These are phyloP conservation scores for Glaucidium brasilianum DNA, from an alignment of 2,113 vertebrate genomes.

Conservation along the genomic window DNA sequence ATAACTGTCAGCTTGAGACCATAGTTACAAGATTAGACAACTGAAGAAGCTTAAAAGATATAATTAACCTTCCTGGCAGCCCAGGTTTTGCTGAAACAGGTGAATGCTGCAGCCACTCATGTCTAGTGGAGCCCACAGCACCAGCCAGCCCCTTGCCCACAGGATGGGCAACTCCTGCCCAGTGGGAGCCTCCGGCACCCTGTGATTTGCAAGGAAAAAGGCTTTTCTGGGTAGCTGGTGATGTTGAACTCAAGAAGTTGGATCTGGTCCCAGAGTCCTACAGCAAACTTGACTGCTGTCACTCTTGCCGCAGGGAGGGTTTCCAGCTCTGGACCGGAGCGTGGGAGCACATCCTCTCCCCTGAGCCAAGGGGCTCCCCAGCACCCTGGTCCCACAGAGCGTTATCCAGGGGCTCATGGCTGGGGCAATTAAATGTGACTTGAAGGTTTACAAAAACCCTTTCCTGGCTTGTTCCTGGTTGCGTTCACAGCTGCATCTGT, in stretches of 20 bases:
- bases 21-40: neutral
- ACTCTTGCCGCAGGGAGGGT: rapidly evolving
- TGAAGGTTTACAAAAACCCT: neutral
- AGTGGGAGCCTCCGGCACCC: neutral
- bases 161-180: neutral
- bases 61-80: constrained; percentile 15
- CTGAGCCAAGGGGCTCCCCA: neutral
- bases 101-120: rapidly evolving
- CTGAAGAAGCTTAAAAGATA: constrained; percentile 12
- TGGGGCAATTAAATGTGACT: neutral
- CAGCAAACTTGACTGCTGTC: neutral
- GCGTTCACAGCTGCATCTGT: neutral
- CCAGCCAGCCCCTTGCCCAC: neutral
- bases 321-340: neutral
- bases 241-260: neutral
- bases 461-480: neutral
- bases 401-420: neutral
- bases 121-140: neutral
- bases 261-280: neutral
- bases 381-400: neutral
- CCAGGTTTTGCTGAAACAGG: neutral
- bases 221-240: neutral
- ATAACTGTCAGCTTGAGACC: constrained; percentile 2
- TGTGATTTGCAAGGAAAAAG: rapidly evolving
- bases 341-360: neutral